Percentiles rank a stretch among this genome's conserved stretches.
Evolutionary conservation across 2,113 vertebrate genomes (phyloP).

Genomic region (Sus scrofa): DNA sequence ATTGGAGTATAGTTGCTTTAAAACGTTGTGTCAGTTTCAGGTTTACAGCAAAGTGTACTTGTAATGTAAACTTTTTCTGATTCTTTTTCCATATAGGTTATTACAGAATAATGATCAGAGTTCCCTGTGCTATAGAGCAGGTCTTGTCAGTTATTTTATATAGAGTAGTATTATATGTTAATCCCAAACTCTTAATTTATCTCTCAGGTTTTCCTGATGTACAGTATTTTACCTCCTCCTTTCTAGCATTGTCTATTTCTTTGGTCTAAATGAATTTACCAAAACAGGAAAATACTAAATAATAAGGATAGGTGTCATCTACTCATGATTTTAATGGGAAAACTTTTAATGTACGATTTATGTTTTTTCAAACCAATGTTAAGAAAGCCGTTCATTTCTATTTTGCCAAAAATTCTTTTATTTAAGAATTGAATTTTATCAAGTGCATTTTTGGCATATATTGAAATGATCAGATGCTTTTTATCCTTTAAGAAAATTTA

Average conservation of each 20-base stretch:
- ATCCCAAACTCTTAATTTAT: neutral
- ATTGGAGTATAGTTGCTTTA: too few relatives aligned
- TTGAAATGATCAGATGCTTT: neutral
- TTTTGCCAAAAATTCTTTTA: constrained; percentile 46
- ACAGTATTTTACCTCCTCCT: neutral
- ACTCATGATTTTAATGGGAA: constrained; percentile 22
- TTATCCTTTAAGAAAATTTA: constrained; percentile 18
- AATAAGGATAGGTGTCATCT: constrained; percentile 10
- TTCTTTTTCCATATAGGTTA: too few relatives aligned
- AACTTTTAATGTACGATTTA: neutral
- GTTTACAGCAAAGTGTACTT: too few relatives aligned
- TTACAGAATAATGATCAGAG: too few relatives aligned
- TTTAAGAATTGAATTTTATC: neutral
- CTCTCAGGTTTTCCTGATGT: constrained; percentile 8
- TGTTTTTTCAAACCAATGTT: neutral
- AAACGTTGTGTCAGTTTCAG: too few relatives aligned
- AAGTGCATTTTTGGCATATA: constrained; percentile 2
- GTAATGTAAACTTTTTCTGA: too few relatives aligned
- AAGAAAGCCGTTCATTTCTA: constrained; percentile 18
- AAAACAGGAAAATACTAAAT: constrained; percentile 4
- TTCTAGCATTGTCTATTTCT: neutral
- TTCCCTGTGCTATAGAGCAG: too few relatives aligned
- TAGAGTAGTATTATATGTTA: too few relatives aligned
- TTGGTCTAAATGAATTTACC: neutral
- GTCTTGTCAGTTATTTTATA: too few relatives aligned